phyloP scores from a whole-genome alignment of 2,113 vertebrate genomes.

The Rhineura floridana region DNA sequence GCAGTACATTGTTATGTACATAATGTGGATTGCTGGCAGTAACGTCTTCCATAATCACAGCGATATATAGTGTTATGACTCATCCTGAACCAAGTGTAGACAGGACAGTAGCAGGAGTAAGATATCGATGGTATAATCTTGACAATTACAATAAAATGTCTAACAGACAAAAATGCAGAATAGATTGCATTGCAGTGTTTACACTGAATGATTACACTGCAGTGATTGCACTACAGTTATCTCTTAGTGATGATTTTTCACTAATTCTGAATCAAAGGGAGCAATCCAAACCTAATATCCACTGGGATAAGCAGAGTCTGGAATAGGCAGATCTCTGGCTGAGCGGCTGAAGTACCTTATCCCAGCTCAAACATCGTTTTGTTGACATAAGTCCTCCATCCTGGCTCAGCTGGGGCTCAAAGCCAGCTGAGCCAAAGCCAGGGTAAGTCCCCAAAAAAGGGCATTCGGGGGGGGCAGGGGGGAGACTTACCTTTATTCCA shows the following conservation, averaged over 20 bases:
- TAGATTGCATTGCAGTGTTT: background rate
- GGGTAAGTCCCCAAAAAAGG: too few relatives aligned
- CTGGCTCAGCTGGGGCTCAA: too few relatives aligned
- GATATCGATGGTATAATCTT: background rate
- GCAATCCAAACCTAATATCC: too few relatives aligned
- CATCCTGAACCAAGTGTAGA: background rate
- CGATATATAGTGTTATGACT: background rate
- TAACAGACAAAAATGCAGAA: background rate
- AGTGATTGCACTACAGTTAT: background rate
- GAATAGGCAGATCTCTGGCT: too few relatives aligned
- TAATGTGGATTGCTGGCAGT: background rate
- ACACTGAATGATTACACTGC: background rate
- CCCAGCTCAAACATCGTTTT: too few relatives aligned
- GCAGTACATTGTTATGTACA: background rate
- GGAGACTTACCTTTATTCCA: too few relatives aligned
- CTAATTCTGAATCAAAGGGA: background rate
- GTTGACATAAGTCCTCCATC: too few relatives aligned
- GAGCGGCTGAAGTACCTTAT: too few relatives aligned
- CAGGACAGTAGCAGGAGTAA: slow-evolving; percentile 3
- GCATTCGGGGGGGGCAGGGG: too few relatives aligned
- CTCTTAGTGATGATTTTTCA: background rate
- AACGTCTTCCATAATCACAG: background rate
- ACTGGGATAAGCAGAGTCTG: too few relatives aligned
- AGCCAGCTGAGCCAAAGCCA: too few relatives aligned
- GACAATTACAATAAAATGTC: background rate